Base-by-base conservation (phyloP, 1,140 invertebrate species). In the Myzus persicae region DNA sequence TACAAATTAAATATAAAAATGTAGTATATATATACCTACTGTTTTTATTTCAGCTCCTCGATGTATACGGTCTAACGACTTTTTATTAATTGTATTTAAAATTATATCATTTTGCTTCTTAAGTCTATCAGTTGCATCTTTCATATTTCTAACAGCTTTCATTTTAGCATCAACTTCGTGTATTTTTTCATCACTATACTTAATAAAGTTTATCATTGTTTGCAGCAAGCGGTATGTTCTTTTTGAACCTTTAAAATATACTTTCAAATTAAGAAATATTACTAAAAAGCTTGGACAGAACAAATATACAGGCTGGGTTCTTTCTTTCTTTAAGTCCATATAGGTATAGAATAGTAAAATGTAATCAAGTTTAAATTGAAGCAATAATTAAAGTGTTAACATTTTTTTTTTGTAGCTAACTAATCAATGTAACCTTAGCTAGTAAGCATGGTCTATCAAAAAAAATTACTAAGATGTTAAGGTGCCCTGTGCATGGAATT, bases 181-280 rank as follows among this genome's bases (percentile, higher is more conserved):
- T 38, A 93, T 93, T 93, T 93, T 93, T 93, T 85, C 81, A 93
- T 93, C 91, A 51, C 91, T 93, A 36, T 93, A 93, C 20, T 93
- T 93, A n/a, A 93, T 93, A 22, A 93, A 93, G 36, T 85, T 93
- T 5, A 93, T 84, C 91, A 93, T 93, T 40, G 91, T 93, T 22
- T 93, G 81, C 1, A 93, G 46, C 40, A 93, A 82, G 54, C 48
- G 48, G 54, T 85, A 93, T 0, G 81, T 84, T 85, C 91, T 85
- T 85, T 93, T 93, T 42, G 91, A 48, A 85, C 91, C 89, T 90
- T 40, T 38, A 54, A 51, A 54, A 40, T 40, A 54, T 51, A 51
- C 6, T 48, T 88, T 36, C 6, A 88, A 48, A 24, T 9, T 26
- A 9, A 42, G 22, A 36, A 40, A 59, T 59, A 54, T 90, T 90